phyloP scores from a whole-genome alignment of 2,113 vertebrate genomes.

The Cynocephalus volans region DNA sequence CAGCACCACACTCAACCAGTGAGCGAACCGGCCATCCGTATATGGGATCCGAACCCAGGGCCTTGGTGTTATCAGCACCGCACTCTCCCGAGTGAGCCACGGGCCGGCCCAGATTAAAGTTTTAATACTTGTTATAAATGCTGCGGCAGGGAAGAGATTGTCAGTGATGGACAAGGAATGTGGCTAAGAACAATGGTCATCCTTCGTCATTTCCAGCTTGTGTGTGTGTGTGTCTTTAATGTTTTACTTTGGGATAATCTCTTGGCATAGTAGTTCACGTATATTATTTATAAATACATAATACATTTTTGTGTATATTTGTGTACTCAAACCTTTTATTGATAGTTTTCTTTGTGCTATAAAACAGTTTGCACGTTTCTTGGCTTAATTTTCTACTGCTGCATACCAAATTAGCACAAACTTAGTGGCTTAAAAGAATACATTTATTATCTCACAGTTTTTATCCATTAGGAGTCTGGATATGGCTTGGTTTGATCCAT shows the following conservation, averaged over 20 bases:
- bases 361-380: background rate
- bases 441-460: background rate
- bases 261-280: background rate
- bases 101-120: too few relatives aligned
- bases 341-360: background rate
- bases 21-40: too few relatives aligned
- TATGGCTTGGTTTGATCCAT: background rate
- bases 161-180: background rate
- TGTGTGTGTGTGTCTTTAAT: background rate
- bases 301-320: background rate
- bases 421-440: background rate
- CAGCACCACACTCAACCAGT: too few relatives aligned
- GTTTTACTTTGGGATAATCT: background rate
- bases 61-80: too few relatives aligned
- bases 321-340: background rate
- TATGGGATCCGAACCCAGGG: too few relatives aligned
- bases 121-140: background rate
- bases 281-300: background rate
- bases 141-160: background rate
- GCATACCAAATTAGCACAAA: background rate
- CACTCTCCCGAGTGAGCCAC: too few relatives aligned
- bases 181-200: background rate
- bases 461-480: background rate
- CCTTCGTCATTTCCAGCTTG: background rate
- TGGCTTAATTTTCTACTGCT: conserved; percentile 32